phyloP scores from a whole-genome alignment of 2,113 vertebrate species.

The Tychaedon coryphoeus region DNA sequence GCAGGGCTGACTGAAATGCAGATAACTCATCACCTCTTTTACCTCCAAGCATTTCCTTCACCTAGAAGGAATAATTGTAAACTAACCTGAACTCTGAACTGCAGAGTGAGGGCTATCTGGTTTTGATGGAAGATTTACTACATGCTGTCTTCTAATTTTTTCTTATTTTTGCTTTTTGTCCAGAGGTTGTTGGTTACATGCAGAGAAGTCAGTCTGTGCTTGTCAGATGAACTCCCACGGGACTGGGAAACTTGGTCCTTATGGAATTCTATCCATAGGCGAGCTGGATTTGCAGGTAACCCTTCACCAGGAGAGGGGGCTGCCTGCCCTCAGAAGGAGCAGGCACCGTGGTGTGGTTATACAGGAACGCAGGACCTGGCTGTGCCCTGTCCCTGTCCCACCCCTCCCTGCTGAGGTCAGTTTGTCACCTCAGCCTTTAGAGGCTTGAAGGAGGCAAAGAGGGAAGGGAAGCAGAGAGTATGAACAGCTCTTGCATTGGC shows the following conservation, averaged over 20 bases:
- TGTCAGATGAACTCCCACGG: background rate
- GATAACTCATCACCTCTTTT: background rate
- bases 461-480: background rate
- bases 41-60: background rate
- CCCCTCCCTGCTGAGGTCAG: background rate
- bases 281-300: background rate
- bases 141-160: background rate
- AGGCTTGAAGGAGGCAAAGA: background rate
- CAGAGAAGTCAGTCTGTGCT: background rate
- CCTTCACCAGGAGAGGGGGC: constrained; percentile 27
- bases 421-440: background rate
- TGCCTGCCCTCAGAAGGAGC: background rate
- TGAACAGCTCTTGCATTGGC: accelerated
- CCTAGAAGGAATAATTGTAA: background rate
- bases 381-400: background rate
- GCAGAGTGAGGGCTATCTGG: background rate
- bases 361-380: accelerated
- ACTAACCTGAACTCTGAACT: background rate
- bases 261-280: accelerated
- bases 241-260: background rate
- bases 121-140: background rate
- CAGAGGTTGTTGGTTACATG: background rate
- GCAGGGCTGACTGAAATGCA: background rate
- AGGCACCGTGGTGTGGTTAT: accelerated
- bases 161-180: background rate